phyloP scores from a whole-genome alignment of 2,888 invertebrate species.

The Formica aserva region DNA sequence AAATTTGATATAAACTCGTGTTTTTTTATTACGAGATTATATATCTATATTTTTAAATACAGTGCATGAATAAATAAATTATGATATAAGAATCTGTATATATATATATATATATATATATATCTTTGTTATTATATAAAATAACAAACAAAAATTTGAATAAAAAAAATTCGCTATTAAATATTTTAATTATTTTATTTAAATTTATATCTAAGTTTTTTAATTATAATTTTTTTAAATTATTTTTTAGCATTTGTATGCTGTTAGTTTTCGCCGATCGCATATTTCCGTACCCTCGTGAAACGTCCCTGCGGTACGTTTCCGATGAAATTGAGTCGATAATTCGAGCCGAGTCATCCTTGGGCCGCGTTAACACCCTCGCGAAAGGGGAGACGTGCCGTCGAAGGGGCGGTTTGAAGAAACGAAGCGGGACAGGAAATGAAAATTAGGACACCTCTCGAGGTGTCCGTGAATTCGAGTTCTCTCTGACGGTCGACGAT shows the following conservation, averaged over 20 bases:
- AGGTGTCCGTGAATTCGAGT: constrained; percentile 59
- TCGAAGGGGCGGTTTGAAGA: neutral
- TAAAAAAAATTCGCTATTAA: neutral
- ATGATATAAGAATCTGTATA: neutral
- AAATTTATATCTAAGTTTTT: neutral
- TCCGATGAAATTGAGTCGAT: constrained; percentile 52
- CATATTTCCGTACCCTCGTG: constrained; percentile 21
- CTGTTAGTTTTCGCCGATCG: neutral
- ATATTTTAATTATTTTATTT: neutral
- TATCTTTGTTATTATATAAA: neutral
- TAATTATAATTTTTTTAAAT: neutral
- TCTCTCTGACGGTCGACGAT: constrained; percentile 44
- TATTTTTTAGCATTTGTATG: neutral
- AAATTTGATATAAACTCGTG: neutral
- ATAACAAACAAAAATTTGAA: neutral
- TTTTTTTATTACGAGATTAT: neutral
- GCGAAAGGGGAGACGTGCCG: constrained; percentile 26
- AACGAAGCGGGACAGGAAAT: constrained; percentile 47
- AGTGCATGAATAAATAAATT: neutral
- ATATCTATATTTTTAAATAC: neutral
- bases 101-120: neutral
- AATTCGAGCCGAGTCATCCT: constrained; percentile 47
- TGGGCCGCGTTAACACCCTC: constrained; percentile 40
- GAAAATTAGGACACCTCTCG: constrained; percentile 50
- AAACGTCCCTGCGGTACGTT: constrained; percentile 42